phyloP scores from a whole-genome alignment of 2,797 vertebrate genomes.

The Hapalemur alaotrensis region DNA sequence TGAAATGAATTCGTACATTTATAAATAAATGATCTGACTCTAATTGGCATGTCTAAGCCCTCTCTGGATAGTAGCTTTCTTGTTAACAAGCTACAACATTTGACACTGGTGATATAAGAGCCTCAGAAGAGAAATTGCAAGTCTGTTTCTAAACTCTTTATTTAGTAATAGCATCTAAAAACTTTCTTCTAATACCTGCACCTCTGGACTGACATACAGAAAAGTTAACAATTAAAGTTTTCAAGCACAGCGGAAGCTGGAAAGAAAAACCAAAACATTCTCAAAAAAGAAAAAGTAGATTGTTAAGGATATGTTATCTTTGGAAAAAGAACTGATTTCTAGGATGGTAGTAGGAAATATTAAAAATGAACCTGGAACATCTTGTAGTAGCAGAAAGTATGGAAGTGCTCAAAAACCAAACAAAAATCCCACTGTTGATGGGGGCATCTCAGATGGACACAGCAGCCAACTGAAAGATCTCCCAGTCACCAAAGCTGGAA shows the following conservation, averaged over 20 bases:
- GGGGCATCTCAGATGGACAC: neutral
- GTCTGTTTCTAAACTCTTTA: slow-evolving; percentile 34
- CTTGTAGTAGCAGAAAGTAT: neutral
- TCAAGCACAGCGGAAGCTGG: neutral
- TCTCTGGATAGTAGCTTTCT: slow-evolving; percentile 41
- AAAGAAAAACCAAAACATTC: slow-evolving; percentile 19
- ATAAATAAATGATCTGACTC: slow-evolving; percentile 65
- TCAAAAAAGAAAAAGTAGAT: slow-evolving; percentile 9
- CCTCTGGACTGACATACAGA: neutral
- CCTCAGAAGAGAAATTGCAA: slow-evolving; percentile 22
- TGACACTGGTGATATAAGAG: slow-evolving; percentile 4
- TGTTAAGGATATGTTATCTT: neutral
- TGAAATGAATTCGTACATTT: slow-evolving; percentile 35
- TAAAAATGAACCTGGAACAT: neutral
- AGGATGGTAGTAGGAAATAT: neutral
- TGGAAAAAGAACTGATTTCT: neutral
- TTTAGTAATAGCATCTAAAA: slow-evolving; percentile 15
- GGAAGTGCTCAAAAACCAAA: neutral
- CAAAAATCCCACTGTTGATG: too few relatives aligned
- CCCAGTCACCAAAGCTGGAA: neutral
- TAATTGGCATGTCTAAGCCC: slow-evolving; percentile 54
- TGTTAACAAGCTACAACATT: slow-evolving; percentile 56
- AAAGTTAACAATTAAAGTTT: slow-evolving; percentile 40
- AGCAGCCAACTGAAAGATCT: neutral
- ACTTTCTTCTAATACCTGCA: neutral